Base-by-base conservation (phyloP, 1,140 invertebrate genomes). In the Samia ricini region DNA sequence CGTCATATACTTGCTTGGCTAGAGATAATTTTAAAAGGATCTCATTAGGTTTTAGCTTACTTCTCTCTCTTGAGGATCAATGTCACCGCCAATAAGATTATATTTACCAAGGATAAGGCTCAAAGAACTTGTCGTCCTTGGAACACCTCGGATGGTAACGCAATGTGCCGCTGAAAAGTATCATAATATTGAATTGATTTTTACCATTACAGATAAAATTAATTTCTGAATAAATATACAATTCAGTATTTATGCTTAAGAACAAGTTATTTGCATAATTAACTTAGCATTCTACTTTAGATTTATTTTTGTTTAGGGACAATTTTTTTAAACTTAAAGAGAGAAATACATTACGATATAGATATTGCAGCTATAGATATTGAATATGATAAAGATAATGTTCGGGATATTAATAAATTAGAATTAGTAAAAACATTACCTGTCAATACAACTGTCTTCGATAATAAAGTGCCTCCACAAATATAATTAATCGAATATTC, bases 81-180 rank as follows among this genome's bases (percentile, higher is more conserved):
- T 26, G 61, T 89, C 83, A 29, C 76, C 73, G 19, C 74, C 76
- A 49, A 70, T 72, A 19, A 87, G 58, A 63, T 87, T 81, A 50
- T 87, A 81, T 73, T 88, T 87, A 4, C 85, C 87, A 15, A 85
- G 63, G 15, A 78, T 60, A 0, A 86, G 77, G 24, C 72, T 76
- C 22, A 88, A 24, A 10, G 69, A 64, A 49, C 83, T 74, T 12
- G 76, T 72, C 19, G 75, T 10, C 5, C 83, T 61, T n/a, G 81
- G 67, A 20, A 57, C 48, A 10, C 83, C 79, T 36, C 55, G 65
- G 4, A 74, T 61, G 1, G 79, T 76, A 1, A 73, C 69, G 49
- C 87, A 89, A 66, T 89, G 87, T 0, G 83, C 83, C 57, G 87
- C 87, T 89, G 55, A 52, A 86, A 79, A 42, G 33, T 42, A n/a